A percentile compares a stretch with the other conserved stretches of the same genome.
Evolutionary conservation across 2,113 vertebrate genomes (phyloP).

Genomic region (Colinus virginianus): DNA sequence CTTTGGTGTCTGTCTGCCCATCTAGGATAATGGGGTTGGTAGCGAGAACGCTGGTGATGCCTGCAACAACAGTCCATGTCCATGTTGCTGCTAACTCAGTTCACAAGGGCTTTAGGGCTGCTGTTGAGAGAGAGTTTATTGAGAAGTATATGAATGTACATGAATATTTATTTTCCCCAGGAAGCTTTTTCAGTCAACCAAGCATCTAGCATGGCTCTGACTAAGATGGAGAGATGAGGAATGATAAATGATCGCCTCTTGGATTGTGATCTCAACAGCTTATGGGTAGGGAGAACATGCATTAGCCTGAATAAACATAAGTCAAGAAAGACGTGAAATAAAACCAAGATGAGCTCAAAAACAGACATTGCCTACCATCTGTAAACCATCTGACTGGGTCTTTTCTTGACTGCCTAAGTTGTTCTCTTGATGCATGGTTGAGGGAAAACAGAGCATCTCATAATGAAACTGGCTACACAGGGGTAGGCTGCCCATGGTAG

Average conservation of each 20-base stretch:
- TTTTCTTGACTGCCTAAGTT: not conserved
- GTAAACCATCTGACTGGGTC: not conserved
- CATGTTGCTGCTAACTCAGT: not conserved
- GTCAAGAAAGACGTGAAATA: not conserved
- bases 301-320: not conserved
- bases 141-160: not conserved
- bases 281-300: not conserved
- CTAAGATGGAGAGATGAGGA: not conserved
- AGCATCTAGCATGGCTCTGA: conserved; percentile 1
- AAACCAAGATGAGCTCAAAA: not conserved
- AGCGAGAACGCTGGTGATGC: not conserved
- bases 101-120: not conserved
- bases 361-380: not conserved
- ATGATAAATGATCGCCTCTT: not conserved
- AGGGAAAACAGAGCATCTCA: not conserved
- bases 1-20: not conserved
- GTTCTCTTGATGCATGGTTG: not conserved
- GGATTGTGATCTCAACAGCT: conserved; percentile 23
- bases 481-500: not conserved
- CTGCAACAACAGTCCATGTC: not conserved
- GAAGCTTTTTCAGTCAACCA: conserved; percentile 8
- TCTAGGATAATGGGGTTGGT: not conserved
- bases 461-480: not conserved
- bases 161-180: not conserved
- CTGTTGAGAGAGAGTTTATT: not conserved